Conservation (phyloP, 2,888 invertebrate genomes). For the Epistrophe grossulariae region DNA sequence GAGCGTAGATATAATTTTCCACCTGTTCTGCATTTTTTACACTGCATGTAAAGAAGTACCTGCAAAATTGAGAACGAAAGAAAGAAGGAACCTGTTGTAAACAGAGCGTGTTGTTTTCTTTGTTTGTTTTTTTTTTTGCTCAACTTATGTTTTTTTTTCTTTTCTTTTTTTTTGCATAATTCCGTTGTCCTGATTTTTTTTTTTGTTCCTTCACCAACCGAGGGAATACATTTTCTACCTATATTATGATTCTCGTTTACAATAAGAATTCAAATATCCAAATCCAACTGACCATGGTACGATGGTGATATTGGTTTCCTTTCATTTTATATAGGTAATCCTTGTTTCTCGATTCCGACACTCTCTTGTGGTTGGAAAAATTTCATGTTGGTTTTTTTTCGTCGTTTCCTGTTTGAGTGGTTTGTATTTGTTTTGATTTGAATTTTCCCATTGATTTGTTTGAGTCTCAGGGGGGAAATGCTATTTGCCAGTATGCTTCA, state of each 20-base stretch:
- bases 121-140: conserved; percentile 1
- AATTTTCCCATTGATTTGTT: conserved; percentile 50
- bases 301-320: conserved; percentile 54
- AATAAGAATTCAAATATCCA: conserved; percentile 28
- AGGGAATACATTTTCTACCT: background rate
- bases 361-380: conserved; percentile 36
- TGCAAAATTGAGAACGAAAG: conserved; percentile 9
- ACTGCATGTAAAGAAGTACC: conserved; percentile 29
- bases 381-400: conserved; percentile 29
- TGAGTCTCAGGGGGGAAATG: background rate
- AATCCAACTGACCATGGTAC: conserved; percentile 60
- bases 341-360: background rate
- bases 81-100: conserved; percentile 67
- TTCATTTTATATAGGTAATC: conserved; percentile 25
- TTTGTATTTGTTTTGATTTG: conserved; percentile 67
- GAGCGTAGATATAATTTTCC: conserved; percentile 49
- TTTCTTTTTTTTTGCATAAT: conserved; percentile 39
- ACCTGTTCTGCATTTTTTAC: conserved; percentile 63
- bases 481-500: background rate
- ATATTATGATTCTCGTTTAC: background rate
- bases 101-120: conserved; percentile 18
- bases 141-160: conserved; percentile 19
- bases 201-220: background rate
- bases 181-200: conserved; percentile 53
- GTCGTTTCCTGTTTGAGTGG: conserved; percentile 66